Evolutionary conservation across 2,888 invertebrate genomes (phyloP), one percentile per base, ranked within the genome.

Genomic region (Ctena decussata): DNA sequence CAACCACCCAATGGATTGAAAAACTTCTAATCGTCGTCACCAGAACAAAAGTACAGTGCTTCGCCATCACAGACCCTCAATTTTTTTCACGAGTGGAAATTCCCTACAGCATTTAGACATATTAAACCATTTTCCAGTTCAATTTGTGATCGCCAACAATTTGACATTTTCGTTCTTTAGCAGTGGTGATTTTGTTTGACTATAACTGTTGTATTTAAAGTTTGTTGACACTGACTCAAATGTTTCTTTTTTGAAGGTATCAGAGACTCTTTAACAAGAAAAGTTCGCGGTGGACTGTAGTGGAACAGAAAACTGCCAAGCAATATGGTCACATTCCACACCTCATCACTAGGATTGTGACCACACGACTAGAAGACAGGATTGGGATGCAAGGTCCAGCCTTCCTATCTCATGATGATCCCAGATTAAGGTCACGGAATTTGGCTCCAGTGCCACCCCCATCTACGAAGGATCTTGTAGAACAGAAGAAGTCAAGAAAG

Each of bases 231-330:
- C n/a, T n/a, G n/a, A 41, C 41, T 11, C 41, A 41, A 11, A 15
- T 41, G 41, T 15, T 41, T 41, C 53, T 44, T 77, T 46, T 24
- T 49, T 30, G 24, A n/a, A 77, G 77, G 24, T 69, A 70, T 37
- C 65, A 60, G 46, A 69, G 37, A 21, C 69, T 35, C 15, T 69
- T 69, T 21, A 69, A 69, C 37, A 69, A 69, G 32, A 69, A 69
- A 69, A 69, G 69, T 27, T 32, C 35, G 3, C 11, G 69, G 27
- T 69, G 69, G 69, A 35, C 69, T 37, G 69, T 69, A 6, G 24
- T 37, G 6, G 35, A 32, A 21, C 11, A 35, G 69, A 12, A 35
- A 15, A 24, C 12, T 11, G 18, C 24, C 15, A 69, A 69, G 27
- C 37, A 32, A 12, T 69, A 69, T 69, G 69, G 15, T 11, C 21